Percentiles rank a stretch among this genome's conserved stretches.
Conservation (phyloP, 2,797 vertebrate genomes). For the Anguilla megastoma region DNA sequence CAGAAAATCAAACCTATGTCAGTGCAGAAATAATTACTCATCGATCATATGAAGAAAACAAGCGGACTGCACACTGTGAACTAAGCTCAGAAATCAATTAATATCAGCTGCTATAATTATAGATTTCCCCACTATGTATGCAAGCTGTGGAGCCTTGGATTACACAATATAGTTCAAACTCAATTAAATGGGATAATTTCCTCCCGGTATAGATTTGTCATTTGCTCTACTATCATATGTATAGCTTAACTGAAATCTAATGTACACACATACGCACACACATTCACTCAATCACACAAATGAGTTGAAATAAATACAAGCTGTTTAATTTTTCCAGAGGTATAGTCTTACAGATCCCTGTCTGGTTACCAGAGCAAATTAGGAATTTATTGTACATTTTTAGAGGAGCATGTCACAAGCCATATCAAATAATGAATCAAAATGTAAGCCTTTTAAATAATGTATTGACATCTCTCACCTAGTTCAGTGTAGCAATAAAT, state of each 20-base stretch:
- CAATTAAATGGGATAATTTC: conserved; percentile 10
- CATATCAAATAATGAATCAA: conserved; percentile 3
- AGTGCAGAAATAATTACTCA: not conserved
- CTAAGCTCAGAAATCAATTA: not conserved
- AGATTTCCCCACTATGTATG: not conserved
- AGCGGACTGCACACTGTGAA: not conserved
- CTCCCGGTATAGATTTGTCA: not conserved
- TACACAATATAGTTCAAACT: not conserved
- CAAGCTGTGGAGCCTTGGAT: not conserved
- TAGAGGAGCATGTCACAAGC: not conserved
- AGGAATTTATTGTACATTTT: not conserved
- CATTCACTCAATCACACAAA: not conserved
- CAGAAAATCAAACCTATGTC: not conserved
- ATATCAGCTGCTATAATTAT: conserved; percentile 16
- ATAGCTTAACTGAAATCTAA: not conserved
- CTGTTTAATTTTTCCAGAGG: not conserved
- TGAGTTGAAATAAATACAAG: not conserved
- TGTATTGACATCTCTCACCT: not conserved
- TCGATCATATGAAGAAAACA: not conserved
- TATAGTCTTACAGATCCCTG: not conserved
- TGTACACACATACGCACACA: not conserved
- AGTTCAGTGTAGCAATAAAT: not conserved
- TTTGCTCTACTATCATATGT: not conserved
- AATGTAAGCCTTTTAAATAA: conserved; percentile 1
- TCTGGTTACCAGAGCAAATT: not conserved